Conservation (phyloP, 1,140 invertebrate genomes). For the Drosophila virilis region DNA sequence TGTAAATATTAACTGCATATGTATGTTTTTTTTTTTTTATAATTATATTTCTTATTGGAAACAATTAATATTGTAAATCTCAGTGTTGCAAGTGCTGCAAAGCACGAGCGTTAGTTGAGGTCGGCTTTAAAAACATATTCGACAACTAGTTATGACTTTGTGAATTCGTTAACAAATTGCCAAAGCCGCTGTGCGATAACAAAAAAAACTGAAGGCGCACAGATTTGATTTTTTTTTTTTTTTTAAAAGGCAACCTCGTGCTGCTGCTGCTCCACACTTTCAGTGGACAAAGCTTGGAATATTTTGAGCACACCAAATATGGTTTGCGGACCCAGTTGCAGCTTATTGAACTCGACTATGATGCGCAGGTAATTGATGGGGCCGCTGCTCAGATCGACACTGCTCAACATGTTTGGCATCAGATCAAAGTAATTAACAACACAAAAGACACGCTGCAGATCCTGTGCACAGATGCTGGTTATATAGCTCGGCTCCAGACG, state of each 20-base stretch:
- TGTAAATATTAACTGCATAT: conserved; percentile 2
- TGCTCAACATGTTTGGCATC: conserved; percentile 83
- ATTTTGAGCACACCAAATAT: conserved; percentile 77
- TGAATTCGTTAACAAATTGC: neutral
- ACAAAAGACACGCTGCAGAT: conserved; percentile 84
- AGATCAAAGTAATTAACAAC: conserved; percentile 88
- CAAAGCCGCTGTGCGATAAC: conserved; percentile 5
- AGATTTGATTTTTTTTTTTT: neutral
- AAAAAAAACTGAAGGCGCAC: neutral
- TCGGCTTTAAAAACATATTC: neutral
- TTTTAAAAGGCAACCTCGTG: neutral
- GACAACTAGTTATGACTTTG: neutral
- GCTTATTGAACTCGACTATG: conserved; percentile 74
- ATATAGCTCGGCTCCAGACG: conserved; percentile 64
- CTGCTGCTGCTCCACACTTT: neutral
- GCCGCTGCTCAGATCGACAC: conserved; percentile 62
- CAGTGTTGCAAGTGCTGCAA: conserved; percentile 14
- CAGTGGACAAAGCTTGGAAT: conserved; percentile 64
- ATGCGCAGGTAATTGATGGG: conserved; percentile 78
- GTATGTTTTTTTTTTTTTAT: neutral
- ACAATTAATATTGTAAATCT: conserved; percentile 1
- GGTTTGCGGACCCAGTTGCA: conserved; percentile 76
- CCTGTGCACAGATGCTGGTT: conserved; percentile 57
- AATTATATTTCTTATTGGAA: conserved; percentile 24
- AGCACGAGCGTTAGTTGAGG: neutral